phyloP scores from a whole-genome alignment of 2,888 invertebrate genomes.

The Ochropleura plecta region DNA sequence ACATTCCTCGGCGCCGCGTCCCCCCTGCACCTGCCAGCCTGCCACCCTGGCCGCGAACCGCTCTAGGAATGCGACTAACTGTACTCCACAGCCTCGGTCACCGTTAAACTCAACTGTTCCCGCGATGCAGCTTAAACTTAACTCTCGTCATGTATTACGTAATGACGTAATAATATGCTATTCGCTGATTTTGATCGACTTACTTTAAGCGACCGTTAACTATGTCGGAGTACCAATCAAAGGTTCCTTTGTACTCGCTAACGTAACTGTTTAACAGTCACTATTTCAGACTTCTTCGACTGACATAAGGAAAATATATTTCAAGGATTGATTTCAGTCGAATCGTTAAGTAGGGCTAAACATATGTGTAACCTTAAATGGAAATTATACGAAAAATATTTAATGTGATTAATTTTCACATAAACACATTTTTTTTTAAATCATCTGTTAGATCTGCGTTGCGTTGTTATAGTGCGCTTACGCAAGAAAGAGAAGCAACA shows the following conservation, averaged over 20 bases:
- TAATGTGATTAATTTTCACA: background rate
- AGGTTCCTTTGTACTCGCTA: constrained; percentile 48
- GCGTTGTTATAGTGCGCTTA: constrained; percentile 9
- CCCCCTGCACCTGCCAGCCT: constrained; percentile 78
- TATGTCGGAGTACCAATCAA: constrained; percentile 55
- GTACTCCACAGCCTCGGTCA: constrained; percentile 84
- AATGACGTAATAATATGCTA: constrained; percentile 73
- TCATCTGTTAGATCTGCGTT: constrained; percentile 7
- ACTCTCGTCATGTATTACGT: constrained; percentile 74
- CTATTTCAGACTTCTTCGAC: constrained; percentile 39
- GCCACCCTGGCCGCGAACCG: constrained; percentile 74
- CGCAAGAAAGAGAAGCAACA: constrained; percentile 45
- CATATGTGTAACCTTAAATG: background rate
- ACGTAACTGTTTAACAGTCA: constrained; percentile 34
- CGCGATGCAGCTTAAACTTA: constrained; percentile 76
- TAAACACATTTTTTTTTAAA: constrained; percentile 2
- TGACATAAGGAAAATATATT: constrained; percentile 39
- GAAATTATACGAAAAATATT: constrained; percentile 1
- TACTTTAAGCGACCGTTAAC: constrained; percentile 50
- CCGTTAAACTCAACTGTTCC: constrained; percentile 84
- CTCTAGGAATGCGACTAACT: constrained; percentile 88
- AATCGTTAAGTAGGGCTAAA: constrained; percentile 5
- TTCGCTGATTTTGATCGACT: constrained; percentile 69
- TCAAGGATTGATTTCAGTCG: constrained; percentile 17
- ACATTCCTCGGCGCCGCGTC: constrained; percentile 72